Conservation (phyloP, 2,888 invertebrate species). For the Mesoligia furuncula region DNA sequence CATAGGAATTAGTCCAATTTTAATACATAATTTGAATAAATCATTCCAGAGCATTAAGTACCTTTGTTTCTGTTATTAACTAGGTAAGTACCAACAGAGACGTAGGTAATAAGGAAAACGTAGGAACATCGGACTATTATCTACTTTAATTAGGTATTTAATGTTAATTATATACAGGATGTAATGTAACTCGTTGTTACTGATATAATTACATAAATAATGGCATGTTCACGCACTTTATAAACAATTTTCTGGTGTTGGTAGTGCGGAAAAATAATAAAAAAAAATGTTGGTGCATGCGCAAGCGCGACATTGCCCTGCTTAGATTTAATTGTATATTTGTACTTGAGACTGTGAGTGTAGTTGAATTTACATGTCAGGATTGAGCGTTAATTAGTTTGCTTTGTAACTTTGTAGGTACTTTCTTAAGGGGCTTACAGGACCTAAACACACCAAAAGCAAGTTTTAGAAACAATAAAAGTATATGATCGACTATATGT, state of each 20-base stretch:
- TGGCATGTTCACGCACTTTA: slow-evolving; percentile 75
- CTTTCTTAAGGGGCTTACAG: no score
- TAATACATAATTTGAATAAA: slow-evolving; percentile 34
- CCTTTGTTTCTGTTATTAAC: slow-evolving; percentile 35
- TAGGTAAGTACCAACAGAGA: slow-evolving; percentile 51
- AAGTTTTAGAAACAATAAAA: no score
- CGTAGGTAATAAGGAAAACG: slow-evolving; percentile 85
- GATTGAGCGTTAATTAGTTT: not conserved
- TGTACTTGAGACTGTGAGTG: slow-evolving; percentile 18
- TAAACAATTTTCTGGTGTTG: slow-evolving; percentile 85
- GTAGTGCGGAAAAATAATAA: slow-evolving; percentile 80
- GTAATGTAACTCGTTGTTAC: slow-evolving; percentile 76
- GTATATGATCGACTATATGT: no score
- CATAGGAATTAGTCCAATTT: slow-evolving; percentile 11
- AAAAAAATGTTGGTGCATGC: slow-evolving; percentile 50
- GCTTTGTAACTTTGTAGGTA: not conserved
- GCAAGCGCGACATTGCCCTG: slow-evolving; percentile 47
- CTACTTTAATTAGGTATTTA: slow-evolving; percentile 86
- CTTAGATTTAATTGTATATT: slow-evolving; percentile 52
- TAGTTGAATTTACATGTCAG: not conserved
- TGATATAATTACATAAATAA: slow-evolving; percentile 85
- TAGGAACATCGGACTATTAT: slow-evolving; percentile 78
- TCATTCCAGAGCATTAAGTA: slow-evolving; percentile 25
- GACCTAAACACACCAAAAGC: no score
- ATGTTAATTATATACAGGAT: slow-evolving; percentile 87